Conservation (phyloP, 2,888 invertebrate genomes). For the Standfussiana lucernea region DNA sequence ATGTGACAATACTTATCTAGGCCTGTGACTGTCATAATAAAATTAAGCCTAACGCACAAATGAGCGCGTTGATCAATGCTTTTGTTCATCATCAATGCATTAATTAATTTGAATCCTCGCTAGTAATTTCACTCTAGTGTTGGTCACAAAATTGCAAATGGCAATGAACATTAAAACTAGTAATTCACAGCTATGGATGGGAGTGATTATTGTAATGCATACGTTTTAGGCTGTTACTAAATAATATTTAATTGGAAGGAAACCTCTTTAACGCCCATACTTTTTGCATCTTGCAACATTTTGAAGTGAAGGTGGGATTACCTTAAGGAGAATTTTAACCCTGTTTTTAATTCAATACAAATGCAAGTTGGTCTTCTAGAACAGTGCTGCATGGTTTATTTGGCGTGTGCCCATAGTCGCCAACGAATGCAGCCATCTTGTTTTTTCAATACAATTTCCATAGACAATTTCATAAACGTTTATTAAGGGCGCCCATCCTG, state of each 20-base stretch:
- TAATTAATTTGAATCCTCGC: slow-evolving; percentile 20
- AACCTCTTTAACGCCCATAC: background rate
- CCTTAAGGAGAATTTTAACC: too few relatives aligned
- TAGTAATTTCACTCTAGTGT: slow-evolving; percentile 13
- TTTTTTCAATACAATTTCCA: background rate
- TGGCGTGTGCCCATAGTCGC: background rate
- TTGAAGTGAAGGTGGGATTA: background rate
- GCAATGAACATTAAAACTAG: background rate
- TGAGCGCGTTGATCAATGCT: background rate
- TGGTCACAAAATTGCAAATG: slow-evolving; percentile 10
- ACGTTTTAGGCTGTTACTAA: background rate
- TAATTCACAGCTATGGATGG: background rate
- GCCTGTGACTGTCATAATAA: background rate
- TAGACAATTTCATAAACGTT: background rate
- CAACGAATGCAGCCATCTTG: background rate
- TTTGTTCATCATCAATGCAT: slow-evolving; percentile 13
- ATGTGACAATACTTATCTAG: background rate
- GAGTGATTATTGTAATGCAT: background rate
- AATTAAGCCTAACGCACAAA: slow-evolving; percentile 18
- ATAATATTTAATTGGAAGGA: background rate
- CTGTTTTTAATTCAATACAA: background rate
- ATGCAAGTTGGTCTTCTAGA: background rate
- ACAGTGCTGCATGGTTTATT: background rate
- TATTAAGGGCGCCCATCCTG: background rate
- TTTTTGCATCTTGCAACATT: background rate